Evolutionary conservation across 2,113 vertebrate genomes (phyloP).

Genomic region (Xenotilapia leptura): DNA sequence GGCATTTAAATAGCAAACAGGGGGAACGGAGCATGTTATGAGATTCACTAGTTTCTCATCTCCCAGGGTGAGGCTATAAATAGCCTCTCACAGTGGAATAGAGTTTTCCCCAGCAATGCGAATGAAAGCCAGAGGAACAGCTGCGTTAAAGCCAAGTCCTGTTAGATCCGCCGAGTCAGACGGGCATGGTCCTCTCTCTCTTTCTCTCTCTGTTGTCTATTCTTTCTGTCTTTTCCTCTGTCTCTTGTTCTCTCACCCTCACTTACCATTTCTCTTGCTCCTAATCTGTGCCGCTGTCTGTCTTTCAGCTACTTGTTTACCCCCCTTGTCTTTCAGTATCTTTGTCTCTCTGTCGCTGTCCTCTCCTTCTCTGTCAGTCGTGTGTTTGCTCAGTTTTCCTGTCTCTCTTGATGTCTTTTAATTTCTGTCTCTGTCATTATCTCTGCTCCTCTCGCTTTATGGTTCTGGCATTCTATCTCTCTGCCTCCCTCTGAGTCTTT

Average conservation of each 20-base stretch:
- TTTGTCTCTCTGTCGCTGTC: neutral
- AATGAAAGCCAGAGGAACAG: slow-evolving; percentile 69
- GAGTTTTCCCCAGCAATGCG: slow-evolving; percentile 69
- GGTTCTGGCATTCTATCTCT: neutral
- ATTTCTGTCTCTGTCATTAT: slow-evolving; percentile 18
- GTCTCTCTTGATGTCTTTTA: slow-evolving; percentile 12
- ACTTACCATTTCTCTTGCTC: neutral
- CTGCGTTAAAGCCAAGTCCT: slow-evolving; percentile 71
- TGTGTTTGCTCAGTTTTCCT: neutral
- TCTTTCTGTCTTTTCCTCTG: neutral
- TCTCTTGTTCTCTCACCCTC: neutral
- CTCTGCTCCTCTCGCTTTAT: neutral
- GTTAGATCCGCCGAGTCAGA: slow-evolving; percentile 63
- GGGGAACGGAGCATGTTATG: slow-evolving; percentile 41
- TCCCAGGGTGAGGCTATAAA: slow-evolving; percentile 68
- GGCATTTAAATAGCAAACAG: slow-evolving; percentile 62
- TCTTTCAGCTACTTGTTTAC: neutral
- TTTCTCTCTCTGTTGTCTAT: neutral
- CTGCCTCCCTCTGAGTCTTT: neutral
- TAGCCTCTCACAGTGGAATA: slow-evolving; percentile 64
- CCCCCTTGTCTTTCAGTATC: neutral
- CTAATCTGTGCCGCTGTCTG: neutral
- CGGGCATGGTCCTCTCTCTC: slow-evolving; percentile 11
- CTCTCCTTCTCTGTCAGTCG: neutral
- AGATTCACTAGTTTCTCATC: slow-evolving; percentile 57